These are phyloP conservation scores for Polydrusus pterygomalis DNA, from an alignment of 2,888 invertebrate species.

Conservation along the genomic window DNA sequence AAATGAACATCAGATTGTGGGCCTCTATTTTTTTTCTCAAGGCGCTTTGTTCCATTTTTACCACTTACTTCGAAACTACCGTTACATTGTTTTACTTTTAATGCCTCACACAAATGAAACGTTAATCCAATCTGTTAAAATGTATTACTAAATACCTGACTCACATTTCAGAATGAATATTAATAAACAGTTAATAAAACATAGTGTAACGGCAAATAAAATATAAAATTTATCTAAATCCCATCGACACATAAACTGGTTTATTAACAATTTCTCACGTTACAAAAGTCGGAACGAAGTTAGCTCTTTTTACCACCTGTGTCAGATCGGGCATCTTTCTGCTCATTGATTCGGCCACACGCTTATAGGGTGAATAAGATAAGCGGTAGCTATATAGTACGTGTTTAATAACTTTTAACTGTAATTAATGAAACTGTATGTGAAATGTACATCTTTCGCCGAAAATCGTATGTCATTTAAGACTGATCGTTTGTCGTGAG, in stretches of 20 bases:
- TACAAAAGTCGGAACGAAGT: constrained; percentile 60
- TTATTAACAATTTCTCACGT: constrained; percentile 64
- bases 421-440: no score
- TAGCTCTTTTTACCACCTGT: constrained; percentile 59
- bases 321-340: constrained; percentile 61
- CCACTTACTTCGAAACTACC: not conserved
- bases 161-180: constrained; percentile 35
- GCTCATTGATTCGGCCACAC: constrained; percentile 49
- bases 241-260: constrained; percentile 63
- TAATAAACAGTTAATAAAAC: constrained; percentile 43
- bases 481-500: no score
- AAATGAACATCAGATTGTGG: no score
- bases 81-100: constrained; percentile 26
- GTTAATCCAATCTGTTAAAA: constrained; percentile 20
- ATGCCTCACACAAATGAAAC: constrained; percentile 6
- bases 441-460: no score
- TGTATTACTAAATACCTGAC: constrained; percentile 27
- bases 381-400: not conserved
- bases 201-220: constrained; percentile 45
- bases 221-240: constrained; percentile 59
- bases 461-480: no score
- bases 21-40: no score
- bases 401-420: no score
- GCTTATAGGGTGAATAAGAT: constrained; percentile 31
- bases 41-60: not conserved